phyloP scores from a whole-genome alignment of 1,140 invertebrate genomes.

The Alviniconcha marisindica region DNA sequence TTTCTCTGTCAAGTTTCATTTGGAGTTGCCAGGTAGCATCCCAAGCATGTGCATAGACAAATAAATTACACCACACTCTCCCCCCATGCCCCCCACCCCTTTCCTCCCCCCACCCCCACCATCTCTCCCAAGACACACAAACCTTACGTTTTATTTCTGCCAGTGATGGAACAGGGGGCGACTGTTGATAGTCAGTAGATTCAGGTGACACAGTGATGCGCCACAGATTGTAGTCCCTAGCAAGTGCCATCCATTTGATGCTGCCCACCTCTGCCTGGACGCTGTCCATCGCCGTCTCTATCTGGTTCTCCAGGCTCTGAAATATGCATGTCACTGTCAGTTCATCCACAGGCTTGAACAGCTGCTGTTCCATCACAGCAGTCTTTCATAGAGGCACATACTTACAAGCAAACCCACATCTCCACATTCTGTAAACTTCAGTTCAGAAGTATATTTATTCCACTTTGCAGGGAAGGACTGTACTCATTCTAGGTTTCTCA shows the following conservation, averaged over 20 bases:
- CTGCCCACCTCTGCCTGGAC: constrained; percentile 35
- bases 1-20: too few species aligned
- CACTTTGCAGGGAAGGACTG: too few species aligned
- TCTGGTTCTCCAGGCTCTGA: constrained; percentile 26
- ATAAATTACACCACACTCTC: neutral
- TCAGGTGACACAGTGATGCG: constrained; percentile 60
- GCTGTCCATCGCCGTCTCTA: constrained; percentile 37
- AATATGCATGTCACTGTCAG: too few species aligned
- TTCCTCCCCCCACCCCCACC: neutral
- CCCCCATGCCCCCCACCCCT: neutral
- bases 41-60: too few species aligned
- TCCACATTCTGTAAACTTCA: too few species aligned
- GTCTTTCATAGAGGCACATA: too few species aligned
- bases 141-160: constrained; percentile 39
- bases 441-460: too few species aligned
- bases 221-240: constrained; percentile 83
- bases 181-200: constrained; percentile 4
- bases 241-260: constrained; percentile 79
- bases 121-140: neutral
- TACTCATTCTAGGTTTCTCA: too few species aligned
- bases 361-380: too few species aligned
- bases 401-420: too few species aligned
- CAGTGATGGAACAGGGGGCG: neutral
- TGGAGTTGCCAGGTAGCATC: too few species aligned
- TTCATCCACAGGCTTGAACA: too few species aligned